A percentile compares a stretch with the other conserved stretches of the same genome.
Conservation (phyloP, 2,888 invertebrate genomes). For the Cryptops parisi region DNA sequence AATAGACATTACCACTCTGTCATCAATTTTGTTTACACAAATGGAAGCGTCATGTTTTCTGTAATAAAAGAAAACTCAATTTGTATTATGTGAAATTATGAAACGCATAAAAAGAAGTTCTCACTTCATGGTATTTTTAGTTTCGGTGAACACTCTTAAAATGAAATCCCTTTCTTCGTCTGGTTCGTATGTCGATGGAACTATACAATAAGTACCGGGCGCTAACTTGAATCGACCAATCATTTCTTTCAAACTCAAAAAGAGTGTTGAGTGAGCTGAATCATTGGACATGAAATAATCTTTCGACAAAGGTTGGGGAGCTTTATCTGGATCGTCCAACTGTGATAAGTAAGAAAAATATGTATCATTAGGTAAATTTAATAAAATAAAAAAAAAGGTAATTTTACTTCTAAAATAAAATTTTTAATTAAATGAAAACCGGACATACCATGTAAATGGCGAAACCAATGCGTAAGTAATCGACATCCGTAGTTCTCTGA, state of each 20-base stretch:
- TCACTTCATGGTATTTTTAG: conserved; percentile 70
- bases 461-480: conserved; percentile 89
- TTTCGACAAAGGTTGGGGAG: conserved; percentile 58
- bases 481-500: conserved; percentile 71
- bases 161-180: conserved; percentile 93
- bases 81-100: background rate
- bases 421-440: too few relatives aligned
- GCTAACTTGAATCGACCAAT: conserved; percentile 81
- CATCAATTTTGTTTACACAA: conserved; percentile 64
- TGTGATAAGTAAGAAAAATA: conserved; percentile 25
- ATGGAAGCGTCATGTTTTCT: conserved; percentile 84
- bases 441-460: conserved; percentile 69
- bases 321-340: conserved; percentile 47
- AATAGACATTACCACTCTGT: conserved; percentile 54
- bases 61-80: conserved; percentile 24
- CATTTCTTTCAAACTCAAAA: conserved; percentile 90
- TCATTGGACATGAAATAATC: conserved; percentile 93
- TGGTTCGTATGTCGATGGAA: conserved; percentile 93
- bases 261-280: conserved; percentile 77
- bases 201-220: conserved; percentile 84
- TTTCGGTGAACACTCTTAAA: conserved; percentile 87
- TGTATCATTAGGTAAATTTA: too few relatives aligned
- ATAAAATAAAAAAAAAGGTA: too few relatives aligned
- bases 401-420: too few relatives aligned
- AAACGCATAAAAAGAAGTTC: conserved; percentile 29